Conservation (phyloP, 2,113 vertebrate species). For the Dendropsophus ebraccatus region DNA sequence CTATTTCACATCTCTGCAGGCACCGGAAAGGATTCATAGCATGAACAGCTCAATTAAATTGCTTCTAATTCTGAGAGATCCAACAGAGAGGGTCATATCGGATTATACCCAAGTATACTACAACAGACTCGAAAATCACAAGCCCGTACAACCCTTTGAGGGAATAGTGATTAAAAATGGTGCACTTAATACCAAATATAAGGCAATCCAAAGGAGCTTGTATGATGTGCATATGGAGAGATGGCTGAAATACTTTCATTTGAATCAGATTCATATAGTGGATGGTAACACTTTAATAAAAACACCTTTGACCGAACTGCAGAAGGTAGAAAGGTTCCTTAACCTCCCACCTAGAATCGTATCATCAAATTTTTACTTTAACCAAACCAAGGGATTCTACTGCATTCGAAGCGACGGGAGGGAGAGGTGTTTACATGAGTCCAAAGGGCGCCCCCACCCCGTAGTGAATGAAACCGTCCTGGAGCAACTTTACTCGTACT, state of each 20-base stretch:
- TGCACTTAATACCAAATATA: constrained; percentile 87
- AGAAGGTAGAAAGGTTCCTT: constrained; percentile 89
- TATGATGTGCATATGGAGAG: constrained; percentile 91
- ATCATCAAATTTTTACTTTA: constrained; percentile 93
- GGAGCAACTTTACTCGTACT: constrained; percentile 85
- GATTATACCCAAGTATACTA: constrained; percentile 96
- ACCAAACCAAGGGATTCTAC: constrained; percentile 94
- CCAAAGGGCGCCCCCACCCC: constrained; percentile 90
- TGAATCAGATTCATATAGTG: constrained; percentile 91
- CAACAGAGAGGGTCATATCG: constrained; percentile 88
- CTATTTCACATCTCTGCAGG: constrained; percentile 88
- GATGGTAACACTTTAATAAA: constrained; percentile 89
- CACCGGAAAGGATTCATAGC: constrained; percentile 85
- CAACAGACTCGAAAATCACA: constrained; percentile 90
- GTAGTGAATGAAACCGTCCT: constrained; percentile 85
- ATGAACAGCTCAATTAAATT: constrained; percentile 93
- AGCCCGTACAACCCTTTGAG: constrained; percentile 91
- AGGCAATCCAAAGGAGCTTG: constrained; percentile 91
- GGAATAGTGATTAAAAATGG: constrained; percentile 89
- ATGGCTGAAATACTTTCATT: constrained; percentile 87
- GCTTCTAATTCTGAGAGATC: constrained; percentile 88
- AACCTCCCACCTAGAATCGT: constrained; percentile 85
- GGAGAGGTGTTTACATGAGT: constrained; percentile 91
- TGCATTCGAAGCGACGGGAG: constrained; percentile 90
- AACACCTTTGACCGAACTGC: constrained; percentile 87